Evolutionary conservation across 2,888 invertebrate species (phyloP), one percentile per base, ranked within the genome.

Genomic region (Acanthosoma haemorrhoidale): DNA sequence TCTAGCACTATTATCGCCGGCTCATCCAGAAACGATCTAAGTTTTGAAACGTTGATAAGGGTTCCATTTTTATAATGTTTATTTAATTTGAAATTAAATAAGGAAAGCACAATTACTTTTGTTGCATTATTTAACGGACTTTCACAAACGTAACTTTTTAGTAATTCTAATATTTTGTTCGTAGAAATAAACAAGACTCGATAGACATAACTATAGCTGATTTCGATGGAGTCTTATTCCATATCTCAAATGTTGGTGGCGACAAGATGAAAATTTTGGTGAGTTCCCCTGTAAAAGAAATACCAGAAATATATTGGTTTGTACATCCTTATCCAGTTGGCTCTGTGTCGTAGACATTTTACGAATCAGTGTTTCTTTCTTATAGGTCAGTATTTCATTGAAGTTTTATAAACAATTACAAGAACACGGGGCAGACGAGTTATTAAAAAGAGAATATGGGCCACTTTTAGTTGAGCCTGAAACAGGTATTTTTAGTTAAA

Each of bases 331-430:
- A n/a, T n/a, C n/a, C n/a, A n/a, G n/a, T n/a, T n/a, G n/a, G n/a
- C n/a, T n/a, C n/a, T n/a, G n/a, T n/a, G n/a, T n/a, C n/a, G n/a
- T n/a, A n/a, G n/a, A n/a, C n/a, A n/a, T 13, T 36, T 36, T 36
- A 13, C 8, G 13, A 58, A 58, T n/a, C 29, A 31, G n/a, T 5
- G 39, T 61, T 11, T 41, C 15, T 69, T 66, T 21, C 68, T 57
- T 38, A 69, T 81, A 96, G 96, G 91, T 94, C 82, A 98, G 97
- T 86, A 98, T 98, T 84, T 91, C 94, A 77, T 85, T 99, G 78
- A 98, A 98, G 83, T 99, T 98, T 86, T 98, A 95, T 82, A 92
- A 95, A 83, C 96, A 99, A 83, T 87, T 99, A 79, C 94, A 96
- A 83, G 92, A 96, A 81, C 94, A 99, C 84, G 98, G 98, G 74